Evolutionary conservation across 2,113 vertebrate genomes (phyloP), one percentile per base, ranked within the genome.

Genomic region (Serilophus lunatus): DNA sequence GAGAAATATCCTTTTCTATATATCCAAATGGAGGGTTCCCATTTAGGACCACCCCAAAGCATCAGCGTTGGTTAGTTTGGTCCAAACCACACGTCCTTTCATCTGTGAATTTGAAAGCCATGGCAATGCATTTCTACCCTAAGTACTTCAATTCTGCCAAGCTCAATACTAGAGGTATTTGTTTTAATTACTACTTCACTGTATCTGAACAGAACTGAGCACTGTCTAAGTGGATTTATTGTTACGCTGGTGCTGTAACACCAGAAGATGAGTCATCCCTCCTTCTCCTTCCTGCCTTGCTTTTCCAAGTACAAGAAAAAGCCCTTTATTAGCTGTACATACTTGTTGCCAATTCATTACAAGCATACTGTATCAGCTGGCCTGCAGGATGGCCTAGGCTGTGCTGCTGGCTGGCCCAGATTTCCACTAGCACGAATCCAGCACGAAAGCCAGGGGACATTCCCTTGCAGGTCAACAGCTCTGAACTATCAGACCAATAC

Each of bases 401-500:
- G 1, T 60, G 54, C 50, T 31, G 35, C 12, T 13, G 14, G 36
- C 47, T 93, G 82, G 54, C 82, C 85, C 31, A 75, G 68, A 83
- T 76, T 70, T 66, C 28, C 56, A 64, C 64, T 12, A 86, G 68
- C 66, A 77, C 0, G 23, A 64, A 95, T 90, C 24, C 84, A 81
- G 23, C 8, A 3, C 3, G 23, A 82, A 77, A 82, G 49, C 36
- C 63, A 95, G 57, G 0, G 1, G 64, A 88, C 68, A 74, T 77
- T 78, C 88, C 65, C 76, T 70, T 86, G 88, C 88, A 95, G 90
- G 68, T 92, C 88, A 94, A 51, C 47, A 75, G 77, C 17, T 84
- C 77, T 12, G 56, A 91, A 56, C 49, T 49, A 53, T 49, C 61
- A 86, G n/a, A 35, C 19, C 65, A 49, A 75, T 24, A 74, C 6